Evolutionary conservation across 2,888 invertebrate genomes (phyloP), one percentile per base, ranked within the genome.

Genomic region (Halictus quadricinctus): DNA sequence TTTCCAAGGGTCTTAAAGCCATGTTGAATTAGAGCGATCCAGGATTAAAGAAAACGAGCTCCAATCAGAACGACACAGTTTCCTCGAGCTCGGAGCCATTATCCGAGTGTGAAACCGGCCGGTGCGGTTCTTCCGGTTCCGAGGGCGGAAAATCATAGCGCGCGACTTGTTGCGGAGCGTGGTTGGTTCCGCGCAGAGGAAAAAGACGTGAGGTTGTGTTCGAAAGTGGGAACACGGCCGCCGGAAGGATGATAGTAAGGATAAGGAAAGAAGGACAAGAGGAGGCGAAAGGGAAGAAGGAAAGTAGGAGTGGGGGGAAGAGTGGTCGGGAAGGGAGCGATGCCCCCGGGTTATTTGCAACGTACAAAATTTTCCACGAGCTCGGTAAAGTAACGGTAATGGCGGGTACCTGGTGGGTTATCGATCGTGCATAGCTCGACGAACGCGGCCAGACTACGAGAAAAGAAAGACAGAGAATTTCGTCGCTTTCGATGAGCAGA

Each of bases 381-480:
- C 84, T 83, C 80, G 80, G 80, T 60, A 73, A 89, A 86, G 88
- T 74, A 76, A 81, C 83, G 86, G 83, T 81, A 84, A 87, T 84
- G 86, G 81, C 80, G 88, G 81, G 84, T 86, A 80, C 86, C 83
- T 79, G 87, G 87, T 25, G 73, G 83, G 76, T 81, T 89, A 89
- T 89, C 89, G 89, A 89, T 89, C 89, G 81, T 87, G 58, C 80
- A 79, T 76, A 81, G 76, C 80, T 78, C 79, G 79, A 70, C 64
- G 72, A 72, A 72, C 66, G 75, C 66, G 81, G 64, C 43, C 12
- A 79, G 79, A 84, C 86, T 58, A 36, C 29, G 46, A 64, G 83
- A 48, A 76, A 12, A 72, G 79, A 60, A 73, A 83, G 76, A 78
- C 72, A 64, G 46, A 54, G 76, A 88, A 83, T 84, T 89, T 88